Evolutionary conservation across 2,113 vertebrate species (phyloP).

Genomic region (Megaceryle maxima): DNA sequence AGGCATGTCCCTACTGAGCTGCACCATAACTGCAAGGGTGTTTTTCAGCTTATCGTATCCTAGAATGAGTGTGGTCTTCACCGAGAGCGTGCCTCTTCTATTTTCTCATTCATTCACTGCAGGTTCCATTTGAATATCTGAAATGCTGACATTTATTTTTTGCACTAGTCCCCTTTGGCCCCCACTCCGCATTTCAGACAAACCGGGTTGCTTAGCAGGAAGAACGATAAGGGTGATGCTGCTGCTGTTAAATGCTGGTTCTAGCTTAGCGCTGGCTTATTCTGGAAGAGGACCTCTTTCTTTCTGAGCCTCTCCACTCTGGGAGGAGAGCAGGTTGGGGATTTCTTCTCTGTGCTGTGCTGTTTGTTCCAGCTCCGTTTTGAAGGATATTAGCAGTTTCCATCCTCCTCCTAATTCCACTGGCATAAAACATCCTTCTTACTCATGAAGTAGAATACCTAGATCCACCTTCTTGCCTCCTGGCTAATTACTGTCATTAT

Average conservation of each 20-base stretch:
- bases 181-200: neutral
- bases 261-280: neutral
- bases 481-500: conserved; percentile 60
- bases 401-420: conserved; percentile 37
- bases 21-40: neutral
- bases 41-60: neutral
- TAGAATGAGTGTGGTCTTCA: neutral
- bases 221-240: neutral
- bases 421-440: conserved; percentile 46
- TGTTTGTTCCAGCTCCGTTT: neutral
- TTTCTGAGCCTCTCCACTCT: rapidly evolving
- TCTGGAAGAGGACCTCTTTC: neutral
- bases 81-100: neutral
- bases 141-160: neutral
- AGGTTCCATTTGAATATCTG: neutral
- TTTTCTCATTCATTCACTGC: neutral
- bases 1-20: neutral
- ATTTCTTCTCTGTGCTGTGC: neutral
- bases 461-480: conserved; percentile 55
- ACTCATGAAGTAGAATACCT: conserved; percentile 37
- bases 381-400: conserved; percentile 29
- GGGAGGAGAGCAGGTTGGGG: neutral
- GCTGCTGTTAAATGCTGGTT: neutral
- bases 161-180: neutral
- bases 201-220: neutral